Conservation (phyloP, 2,797 vertebrate genomes). For the Tapera naevia region DNA sequence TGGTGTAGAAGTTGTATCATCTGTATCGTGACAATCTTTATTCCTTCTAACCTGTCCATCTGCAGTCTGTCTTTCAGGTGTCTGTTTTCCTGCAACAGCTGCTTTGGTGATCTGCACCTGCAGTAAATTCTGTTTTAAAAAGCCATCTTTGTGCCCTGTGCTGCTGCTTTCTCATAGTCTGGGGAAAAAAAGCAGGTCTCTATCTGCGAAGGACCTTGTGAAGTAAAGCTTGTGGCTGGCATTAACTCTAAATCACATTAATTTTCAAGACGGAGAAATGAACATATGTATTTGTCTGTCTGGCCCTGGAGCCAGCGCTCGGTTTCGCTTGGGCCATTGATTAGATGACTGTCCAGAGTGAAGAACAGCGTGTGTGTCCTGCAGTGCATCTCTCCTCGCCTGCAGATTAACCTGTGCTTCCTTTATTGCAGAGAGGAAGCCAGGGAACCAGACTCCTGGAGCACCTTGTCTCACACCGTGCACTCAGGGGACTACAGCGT, state of each 20-base stretch:
- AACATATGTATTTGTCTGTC: neutral
- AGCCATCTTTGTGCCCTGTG: neutral
- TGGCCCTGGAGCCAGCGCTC: neutral
- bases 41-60: neutral
- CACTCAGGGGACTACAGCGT: slow-evolving; percentile 77
- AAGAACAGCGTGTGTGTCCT: neutral
- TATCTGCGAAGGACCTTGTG: neutral
- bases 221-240: neutral
- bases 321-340: fast-evolving
- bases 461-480: slow-evolving; percentile 74
- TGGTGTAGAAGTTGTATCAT: neutral
- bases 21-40: neutral
- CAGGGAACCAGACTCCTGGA: slow-evolving; percentile 71
- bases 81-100: neutral
- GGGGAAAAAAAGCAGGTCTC: neutral
- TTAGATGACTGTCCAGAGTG: slow-evolving; percentile 24
- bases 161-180: neutral
- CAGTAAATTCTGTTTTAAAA: neutral
- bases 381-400: neutral
- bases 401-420: neutral
- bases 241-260: neutral
- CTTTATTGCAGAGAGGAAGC: slow-evolving; percentile 80
- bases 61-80: neutral
- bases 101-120: neutral
- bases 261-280: neutral